Evolutionary conservation across 2,888 invertebrate genomes (phyloP), one percentile per base, ranked within the genome.

Genomic region (Diarsia mendica): DNA sequence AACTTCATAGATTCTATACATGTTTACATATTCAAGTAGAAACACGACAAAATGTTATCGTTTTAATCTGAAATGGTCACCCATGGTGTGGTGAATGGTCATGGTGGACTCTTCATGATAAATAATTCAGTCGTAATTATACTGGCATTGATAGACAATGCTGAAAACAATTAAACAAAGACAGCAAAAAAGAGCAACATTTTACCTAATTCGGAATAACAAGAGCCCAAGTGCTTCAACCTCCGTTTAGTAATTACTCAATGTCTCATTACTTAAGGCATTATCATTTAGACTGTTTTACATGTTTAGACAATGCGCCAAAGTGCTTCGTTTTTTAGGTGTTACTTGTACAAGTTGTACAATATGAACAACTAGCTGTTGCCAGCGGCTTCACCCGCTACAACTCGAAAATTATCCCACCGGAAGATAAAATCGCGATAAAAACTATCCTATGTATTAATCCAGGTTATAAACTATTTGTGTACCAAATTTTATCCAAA

Each of bases 251-350:
- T 63, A 72, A 72, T 58, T 15, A 23, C 74, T 28, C 3, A 33
- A 33, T 64, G 15, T 28, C 15, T 20, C 77, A 77, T 75, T 46
- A n/a, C n/a, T n/a, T n/a, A 76, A 48, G 15, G 15, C 77, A 66
- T 51, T 51, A 6, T n/a, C 44, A 44, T 23, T 75, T 33, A 15
- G 10, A 33, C 20, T 23, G 66, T 53, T 65, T 75, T 77, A 65
- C 39, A 39, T 39, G 4, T 39, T 39, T 39, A 39, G 39, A 39
- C 39, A 28, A 28, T 28, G 28, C 28, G 28, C 28, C 28, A 28
- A 28, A 28, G 28, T 28, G 28, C 28, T 28, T 28, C 28, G 28
- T 28, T 28, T 28, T 28, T 28, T 28, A 28, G 28, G 28, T 28
- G 28, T 28, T 28, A 28, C 28, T 28, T 28, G 28, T 28, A 28